Evolutionary conservation across 2,888 invertebrate species (phyloP).

Genomic region (Clistopyga incitator): DNA sequence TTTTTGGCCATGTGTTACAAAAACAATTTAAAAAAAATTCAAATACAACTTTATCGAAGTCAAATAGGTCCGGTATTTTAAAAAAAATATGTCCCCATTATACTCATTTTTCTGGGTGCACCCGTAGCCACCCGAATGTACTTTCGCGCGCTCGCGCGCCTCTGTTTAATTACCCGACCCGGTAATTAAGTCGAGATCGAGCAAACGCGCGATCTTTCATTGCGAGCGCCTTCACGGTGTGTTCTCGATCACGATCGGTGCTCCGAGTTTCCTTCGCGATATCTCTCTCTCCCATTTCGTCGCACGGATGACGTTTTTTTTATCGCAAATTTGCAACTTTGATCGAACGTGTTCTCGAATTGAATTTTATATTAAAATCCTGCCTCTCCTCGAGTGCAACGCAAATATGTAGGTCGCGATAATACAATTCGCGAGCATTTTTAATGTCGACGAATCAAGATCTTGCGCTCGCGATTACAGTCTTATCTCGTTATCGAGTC

Average conservation of each 20-base stretch:
- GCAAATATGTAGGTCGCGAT: conserved; percentile 49
- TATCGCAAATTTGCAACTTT: conserved; percentile 58
- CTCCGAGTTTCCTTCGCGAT: conserved; percentile 66
- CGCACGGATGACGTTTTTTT: conserved; percentile 20
- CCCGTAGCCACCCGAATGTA: conserved; percentile 28
- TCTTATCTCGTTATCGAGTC: conserved; percentile 56
- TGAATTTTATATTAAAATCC: conserved; percentile 48
- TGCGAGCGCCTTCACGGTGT: conserved; percentile 45
- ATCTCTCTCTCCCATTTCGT: conserved; percentile 9
- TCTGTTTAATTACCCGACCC: conserved; percentile 62
- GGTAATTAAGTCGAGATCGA: conserved; percentile 63
- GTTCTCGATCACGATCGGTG: conserved; percentile 56
- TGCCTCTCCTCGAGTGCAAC: conserved; percentile 32
- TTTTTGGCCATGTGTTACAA: too few relatives aligned
- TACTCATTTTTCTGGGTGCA: too few relatives aligned
- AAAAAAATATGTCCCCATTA: too few relatives aligned
- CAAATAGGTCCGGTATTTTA: too few relatives aligned
- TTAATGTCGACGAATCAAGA: conserved; percentile 15
- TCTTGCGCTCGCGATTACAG: conserved; percentile 11
- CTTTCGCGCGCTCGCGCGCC: conserved; percentile 42
- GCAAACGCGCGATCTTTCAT: conserved; percentile 59
- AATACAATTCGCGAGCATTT: conserved; percentile 32
- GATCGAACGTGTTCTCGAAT: conserved; percentile 33
- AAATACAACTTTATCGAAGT: too few relatives aligned
- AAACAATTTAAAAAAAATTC: too few relatives aligned